A percentile compares a stretch with the other conserved stretches of the same genome.
Evolutionary conservation across 1,140 invertebrate species (phyloP).

Genomic region (Drosophila watanabei): DNA sequence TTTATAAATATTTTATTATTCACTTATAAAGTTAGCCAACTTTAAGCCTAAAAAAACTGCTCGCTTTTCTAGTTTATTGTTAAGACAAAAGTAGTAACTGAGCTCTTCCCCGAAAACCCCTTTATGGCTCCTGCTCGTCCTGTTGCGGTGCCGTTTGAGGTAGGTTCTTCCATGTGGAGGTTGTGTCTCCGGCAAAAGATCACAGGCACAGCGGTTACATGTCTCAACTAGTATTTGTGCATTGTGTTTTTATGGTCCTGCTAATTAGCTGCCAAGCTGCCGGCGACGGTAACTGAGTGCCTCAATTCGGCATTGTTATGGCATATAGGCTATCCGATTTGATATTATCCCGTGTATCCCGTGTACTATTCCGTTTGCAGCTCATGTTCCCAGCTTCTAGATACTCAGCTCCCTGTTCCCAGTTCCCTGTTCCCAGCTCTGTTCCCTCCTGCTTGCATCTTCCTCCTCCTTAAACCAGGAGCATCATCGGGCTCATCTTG

Average conservation of each 20-base stretch:
- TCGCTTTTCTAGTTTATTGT: not conserved
- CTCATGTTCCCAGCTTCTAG: no score
- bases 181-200: slow-evolving; percentile 48
- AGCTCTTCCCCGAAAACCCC: slow-evolving; percentile 10
- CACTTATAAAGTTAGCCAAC: not conserved
- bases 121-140: slow-evolving; percentile 7
- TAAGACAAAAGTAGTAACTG: not conserved
- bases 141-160: slow-evolving; percentile 17
- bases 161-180: not conserved
- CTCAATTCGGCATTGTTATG: slow-evolving; percentile 2
- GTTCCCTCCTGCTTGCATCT: not conserved
- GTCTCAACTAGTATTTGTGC: slow-evolving; percentile 47
- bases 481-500: slow-evolving; percentile 14
- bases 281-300: not conserved
- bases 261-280: slow-evolving; percentile 54
- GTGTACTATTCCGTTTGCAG: not conserved
- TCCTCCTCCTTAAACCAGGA: not conserved
- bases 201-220: slow-evolving; percentile 33
- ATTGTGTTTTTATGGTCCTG: slow-evolving; percentile 66
- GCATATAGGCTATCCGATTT: not conserved
- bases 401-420: not conserved
- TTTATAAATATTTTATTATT: not conserved
- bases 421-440: not conserved
- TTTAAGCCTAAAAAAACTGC: not conserved
- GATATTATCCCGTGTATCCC: not conserved